A percentile compares a stretch with the other conserved stretches of the same genome.
These are phyloP conservation scores for Anolis sagrei DNA, from an alignment of 2,113 vertebrate species.

Conservation along the genomic window DNA sequence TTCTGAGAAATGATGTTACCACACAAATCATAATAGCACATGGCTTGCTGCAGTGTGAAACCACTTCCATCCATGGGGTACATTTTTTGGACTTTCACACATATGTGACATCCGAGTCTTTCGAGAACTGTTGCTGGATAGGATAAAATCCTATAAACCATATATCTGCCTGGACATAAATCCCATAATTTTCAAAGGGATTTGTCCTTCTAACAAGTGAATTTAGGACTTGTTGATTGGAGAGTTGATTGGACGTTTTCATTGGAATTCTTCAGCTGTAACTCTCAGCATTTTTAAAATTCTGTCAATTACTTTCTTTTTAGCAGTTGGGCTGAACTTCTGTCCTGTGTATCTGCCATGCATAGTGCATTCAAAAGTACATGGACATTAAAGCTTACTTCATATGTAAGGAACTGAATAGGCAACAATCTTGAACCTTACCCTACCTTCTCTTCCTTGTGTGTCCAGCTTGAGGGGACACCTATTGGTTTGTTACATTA, in stretches of 20 bases:
- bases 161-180: neutral
- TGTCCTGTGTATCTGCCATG: neutral
- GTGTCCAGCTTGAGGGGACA: neutral
- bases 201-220: neutral
- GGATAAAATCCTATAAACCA: neutral
- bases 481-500: neutral
- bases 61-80: too few species aligned
- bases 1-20: too few species aligned
- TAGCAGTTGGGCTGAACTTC: neutral
- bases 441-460: neutral
- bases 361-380: neutral
- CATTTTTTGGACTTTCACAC: neutral
- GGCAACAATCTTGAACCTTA: neutral
- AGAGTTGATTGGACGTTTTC: neutral
- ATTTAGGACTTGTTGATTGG: neutral
- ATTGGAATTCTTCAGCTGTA: neutral
- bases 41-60: too few species aligned
- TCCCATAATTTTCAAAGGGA: neutral
- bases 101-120: neutral
- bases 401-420: neutral
- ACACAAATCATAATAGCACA: too few species aligned
- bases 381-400: neutral
- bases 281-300: neutral
- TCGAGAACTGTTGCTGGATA: neutral
- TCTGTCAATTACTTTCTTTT: too few species aligned